Evolutionary conservation across 2,888 invertebrate species (phyloP), one percentile per base, ranked within the genome.

Genomic region (Flexamia atlantica): DNA sequence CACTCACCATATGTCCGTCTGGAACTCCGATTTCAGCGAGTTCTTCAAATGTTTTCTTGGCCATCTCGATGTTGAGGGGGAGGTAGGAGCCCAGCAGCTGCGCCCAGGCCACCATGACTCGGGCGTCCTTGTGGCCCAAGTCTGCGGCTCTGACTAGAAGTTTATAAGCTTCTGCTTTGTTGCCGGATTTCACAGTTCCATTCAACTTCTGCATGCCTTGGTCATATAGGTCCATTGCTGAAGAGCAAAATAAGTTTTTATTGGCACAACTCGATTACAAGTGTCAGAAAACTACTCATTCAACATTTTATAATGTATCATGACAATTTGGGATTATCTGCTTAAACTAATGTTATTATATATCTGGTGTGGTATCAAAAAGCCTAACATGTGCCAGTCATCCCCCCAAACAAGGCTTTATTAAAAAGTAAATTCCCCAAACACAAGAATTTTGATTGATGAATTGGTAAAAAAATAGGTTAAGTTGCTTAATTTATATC

Each of bases 81-180:
- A 96, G 91, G 85, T 93, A 95, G 88, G 92, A 96, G 0, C 99
- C 99, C 88, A 97, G 94, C 7, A 99, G 90, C 87, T 95, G 93
- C 0, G 96, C 96, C 96, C 98, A 98, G 0, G 98, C 98, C 5
- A 98, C 90, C 89, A 95, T 93, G 85, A 97, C 96, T 89, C 94
- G 93, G 0, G 99, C 97, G 74, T 95, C 94, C 0, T 91, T 90
- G 89, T 98, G 97, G 57, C 97, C 97, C 83, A 94, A 91, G 64
- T 94, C 94, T 0, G 98, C 96, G 0, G 99, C 97, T 87, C 94
- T 92, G 60, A 94, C 92, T 42, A 99, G 91, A 81, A 97, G 91
- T 50, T 94, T 92, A 87, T 96, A 97, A 0, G 97, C 97, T 80
- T 93, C 93, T 0, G 92, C 91, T 85, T 95, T 94, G 89, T 96